Percentiles rank a stretch among this genome's conserved stretches.
Evolutionary conservation across 2,888 invertebrate species (phyloP).

Genomic region (Plagodis dolabraria): DNA sequence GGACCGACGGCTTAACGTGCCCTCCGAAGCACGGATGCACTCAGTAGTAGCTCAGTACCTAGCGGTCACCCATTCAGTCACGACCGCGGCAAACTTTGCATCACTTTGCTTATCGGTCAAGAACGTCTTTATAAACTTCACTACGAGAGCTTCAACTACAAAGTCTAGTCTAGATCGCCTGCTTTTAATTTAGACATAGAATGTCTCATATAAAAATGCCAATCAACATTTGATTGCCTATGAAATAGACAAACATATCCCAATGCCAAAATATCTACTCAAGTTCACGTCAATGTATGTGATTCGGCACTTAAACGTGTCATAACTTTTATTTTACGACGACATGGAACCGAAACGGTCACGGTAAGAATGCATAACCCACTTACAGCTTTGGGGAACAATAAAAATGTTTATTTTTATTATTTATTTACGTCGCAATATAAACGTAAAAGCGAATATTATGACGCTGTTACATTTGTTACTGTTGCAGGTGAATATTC

Average conservation of each 20-base stretch:
- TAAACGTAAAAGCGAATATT: slow-evolving; percentile 8
- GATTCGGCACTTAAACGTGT: slow-evolving; percentile 15
- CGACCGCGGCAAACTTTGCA: too few species aligned
- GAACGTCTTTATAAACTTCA: too few species aligned
- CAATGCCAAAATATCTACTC: neutral
- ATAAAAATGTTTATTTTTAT: slow-evolving; percentile 35
- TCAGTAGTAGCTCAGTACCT: too few species aligned
- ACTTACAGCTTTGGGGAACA: slow-evolving; percentile 29
- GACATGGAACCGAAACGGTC: slow-evolving; percentile 28
- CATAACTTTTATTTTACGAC: slow-evolving; percentile 35
- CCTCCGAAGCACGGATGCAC: too few species aligned
- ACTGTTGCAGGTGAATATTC: too few species aligned
- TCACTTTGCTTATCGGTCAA: too few species aligned
- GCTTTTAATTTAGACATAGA: too few species aligned
- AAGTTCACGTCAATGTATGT: slow-evolving; percentile 15
- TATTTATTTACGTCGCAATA: slow-evolving; percentile 13
- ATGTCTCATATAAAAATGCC: too few species aligned
- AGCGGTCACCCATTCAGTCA: too few species aligned
- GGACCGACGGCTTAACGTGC: too few species aligned
- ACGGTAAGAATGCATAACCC: slow-evolving; percentile 33
- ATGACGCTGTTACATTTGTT: slow-evolving; percentile 6
- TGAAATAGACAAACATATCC: neutral
- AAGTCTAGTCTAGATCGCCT: too few species aligned
- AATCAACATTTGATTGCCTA: neutral
- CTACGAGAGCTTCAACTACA: too few species aligned